Evolutionary conservation across 2,797 vertebrate species (phyloP), one percentile per base, ranked within the genome.

Genomic region (Neoniphon sammara): DNA sequence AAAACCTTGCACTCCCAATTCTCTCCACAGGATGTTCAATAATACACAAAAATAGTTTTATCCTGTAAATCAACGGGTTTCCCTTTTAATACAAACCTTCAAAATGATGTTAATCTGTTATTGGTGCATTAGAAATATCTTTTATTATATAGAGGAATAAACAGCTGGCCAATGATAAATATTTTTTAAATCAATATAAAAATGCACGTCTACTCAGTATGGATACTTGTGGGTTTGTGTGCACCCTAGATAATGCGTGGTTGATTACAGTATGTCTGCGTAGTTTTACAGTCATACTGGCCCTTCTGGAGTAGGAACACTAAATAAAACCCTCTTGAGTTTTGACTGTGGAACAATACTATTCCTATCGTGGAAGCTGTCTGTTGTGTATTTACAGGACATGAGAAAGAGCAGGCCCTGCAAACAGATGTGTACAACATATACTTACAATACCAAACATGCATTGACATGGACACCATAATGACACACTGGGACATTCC

Each of bases 361-460:
- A 72, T 84, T 88, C 57, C 77, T 71, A 84, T 78, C 65, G 59
- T 87, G 71, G 78, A 89, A 42, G 52, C 79, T 75, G 75, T 65
- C 76, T 83, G 83, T 86, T 77, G 84, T 88, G 66, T 88, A 90
- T 91, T 91, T 91, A 85, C 59, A 79, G 85, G 80, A 87, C 77
- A 77, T 63, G 83, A 90, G 78, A 83, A 85, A 84, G 78, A 78
- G 49, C 83, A 85, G 70, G 21, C 54, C 76, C 54, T 86, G 86
- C 67, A 75, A 69, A 78, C 81, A 88, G 85, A 90, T 85, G 85
- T 86, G 86, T 89, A 88, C 83, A 91, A 87, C 81, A 81, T 92
- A 86, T 87, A 88, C 88, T 90, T 91, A 90, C 85, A 88, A 84
- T 87, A 78, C 87, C 88, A 85, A 91, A 84, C 90, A 87, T 82